phyloP scores from a whole-genome alignment of 2,888 invertebrate genomes.

The Eupithecia inturbata region DNA sequence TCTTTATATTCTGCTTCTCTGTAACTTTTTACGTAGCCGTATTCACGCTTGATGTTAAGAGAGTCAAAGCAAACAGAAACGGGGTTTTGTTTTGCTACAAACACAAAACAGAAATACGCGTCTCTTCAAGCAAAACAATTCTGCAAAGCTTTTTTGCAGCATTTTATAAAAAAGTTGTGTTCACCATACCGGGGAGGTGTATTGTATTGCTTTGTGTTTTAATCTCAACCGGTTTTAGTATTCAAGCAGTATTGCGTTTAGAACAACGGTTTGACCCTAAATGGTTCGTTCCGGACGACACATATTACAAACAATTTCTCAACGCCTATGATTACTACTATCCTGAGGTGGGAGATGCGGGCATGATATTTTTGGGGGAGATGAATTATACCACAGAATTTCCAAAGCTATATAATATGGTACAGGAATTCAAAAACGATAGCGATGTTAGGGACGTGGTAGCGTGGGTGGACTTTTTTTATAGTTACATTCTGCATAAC shows the following conservation, averaged over 20 bases:
- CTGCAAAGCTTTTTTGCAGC: conserved; percentile 84
- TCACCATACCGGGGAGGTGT: conserved; percentile 87
- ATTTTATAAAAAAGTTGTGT: conserved; percentile 86
- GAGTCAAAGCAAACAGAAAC: conserved; percentile 86
- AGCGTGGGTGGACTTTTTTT: conserved; percentile 87
- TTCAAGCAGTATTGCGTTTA: conserved; percentile 85
- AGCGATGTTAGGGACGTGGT: conserved; percentile 82
- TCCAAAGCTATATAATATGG: conserved; percentile 81
- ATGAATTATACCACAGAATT: conserved; percentile 87
- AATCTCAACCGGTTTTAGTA: conserved; percentile 84
- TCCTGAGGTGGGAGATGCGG: conserved; percentile 86
- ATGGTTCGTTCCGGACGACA: conserved; percentile 90
- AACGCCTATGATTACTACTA: conserved; percentile 84
- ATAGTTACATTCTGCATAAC: conserved; percentile 84
- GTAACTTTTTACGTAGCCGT: conserved; percentile 93
- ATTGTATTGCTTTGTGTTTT: conserved; percentile 85
- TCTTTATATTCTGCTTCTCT: conserved; percentile 89
- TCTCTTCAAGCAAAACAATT: conserved; percentile 82
- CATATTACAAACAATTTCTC: conserved; percentile 86
- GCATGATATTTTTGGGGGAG: conserved; percentile 86
- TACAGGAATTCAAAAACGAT: conserved; percentile 79
- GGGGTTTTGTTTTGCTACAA: conserved; percentile 87
- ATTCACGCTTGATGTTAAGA: conserved; percentile 88
- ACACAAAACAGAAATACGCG: conserved; percentile 82
- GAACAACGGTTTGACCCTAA: conserved; percentile 91